A percentile compares a stretch with the other conserved stretches of the same genome.
phyloP scores from a whole-genome alignment of 2,888 invertebrate genomes.

The Archips xylosteana region DNA sequence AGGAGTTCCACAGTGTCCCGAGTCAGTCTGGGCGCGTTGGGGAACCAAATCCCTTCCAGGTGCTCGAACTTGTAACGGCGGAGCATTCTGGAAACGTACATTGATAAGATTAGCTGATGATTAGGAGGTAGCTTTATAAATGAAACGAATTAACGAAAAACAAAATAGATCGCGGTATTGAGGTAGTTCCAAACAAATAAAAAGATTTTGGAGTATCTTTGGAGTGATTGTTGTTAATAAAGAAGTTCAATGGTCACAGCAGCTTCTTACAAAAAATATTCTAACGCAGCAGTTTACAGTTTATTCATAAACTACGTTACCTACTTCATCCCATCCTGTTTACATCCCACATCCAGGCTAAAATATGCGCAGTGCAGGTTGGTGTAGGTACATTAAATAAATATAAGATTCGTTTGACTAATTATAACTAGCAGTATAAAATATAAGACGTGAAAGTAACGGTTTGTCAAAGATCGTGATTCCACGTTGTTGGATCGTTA shows the following conservation, averaged over 20 bases:
- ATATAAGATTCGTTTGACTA: not conserved
- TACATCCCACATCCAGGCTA: not conserved
- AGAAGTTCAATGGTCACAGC: too few species aligned
- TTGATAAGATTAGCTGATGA: not conserved
- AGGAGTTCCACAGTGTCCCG: conserved; percentile 87
- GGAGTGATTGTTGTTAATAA: too few species aligned
- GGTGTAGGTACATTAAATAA: not conserved
- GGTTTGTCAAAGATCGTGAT: conserved; percentile 17
- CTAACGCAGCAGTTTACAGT: too few species aligned
- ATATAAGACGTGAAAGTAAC: conserved; percentile 12
- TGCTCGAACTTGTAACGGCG: conserved; percentile 87
- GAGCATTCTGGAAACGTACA: conserved; percentile 83
- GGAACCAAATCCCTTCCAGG: conserved; percentile 89
- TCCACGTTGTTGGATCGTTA: conserved; percentile 11
- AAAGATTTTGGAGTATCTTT: too few species aligned
- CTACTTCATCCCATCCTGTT: not conserved
- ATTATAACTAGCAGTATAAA: conserved; percentile 3
- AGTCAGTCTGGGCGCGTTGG: conserved; percentile 88
- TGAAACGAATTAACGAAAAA: not conserved
- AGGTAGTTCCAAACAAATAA: too few species aligned
- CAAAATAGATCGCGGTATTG: not conserved
- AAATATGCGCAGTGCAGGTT: not conserved
- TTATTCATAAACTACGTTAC: too few species aligned
- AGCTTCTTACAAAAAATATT: too few species aligned
- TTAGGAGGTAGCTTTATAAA: not conserved